Base-by-base conservation (phyloP, 2,113 vertebrate genomes). In the Varanus salvator region DNA sequence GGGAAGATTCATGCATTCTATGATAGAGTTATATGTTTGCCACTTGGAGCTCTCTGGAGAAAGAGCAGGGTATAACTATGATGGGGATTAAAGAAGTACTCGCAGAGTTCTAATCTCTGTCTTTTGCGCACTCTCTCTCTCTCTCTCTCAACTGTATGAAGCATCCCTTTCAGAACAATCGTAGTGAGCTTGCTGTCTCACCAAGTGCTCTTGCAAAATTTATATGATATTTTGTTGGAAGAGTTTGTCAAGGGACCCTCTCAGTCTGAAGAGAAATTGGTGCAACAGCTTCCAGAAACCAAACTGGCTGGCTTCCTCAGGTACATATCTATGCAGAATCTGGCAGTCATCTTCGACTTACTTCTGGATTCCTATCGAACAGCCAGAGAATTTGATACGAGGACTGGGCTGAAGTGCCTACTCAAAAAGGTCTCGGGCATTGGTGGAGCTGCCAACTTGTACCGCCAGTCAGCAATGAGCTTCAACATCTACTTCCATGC, bases 371-470 rank as follows among this genome's bases (percentile, higher is more conserved):
- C 99, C 0, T 99, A 99, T 91, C 97, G 98, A 94, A 99, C 99
- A 0, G 98, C 99, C 2, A 96, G 98, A 2, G 99, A 99, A 92
- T 99, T 99, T 52, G 99, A 99, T 97, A 98, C 98, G 0, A 98
- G 99, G 75, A 99, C 99, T 0, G 99, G 99, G 2, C 92, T 99
- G 74, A 99, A 99, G 95, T 99, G 99, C 93, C 98, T 99, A 90
- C 97, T 99, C 84, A 99, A 99, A 97, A 99, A 99, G 91, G 99
- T 99, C 93, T 99, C 99, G 0, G 99, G 99, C 9, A 98, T 99
- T 54, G 97, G 98, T 0, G 98, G 98, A 11, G 98, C 99, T 0
- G 99, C 99, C 84, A 99, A 99, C 91, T 97, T 99, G 15, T 99
- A 99, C 94, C 98, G 99, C 29, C 99, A 99, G 95, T 98, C 99